Evolutionary conservation across 2,797 vertebrate genomes (phyloP).

Genomic region (Poecile montanus): DNA sequence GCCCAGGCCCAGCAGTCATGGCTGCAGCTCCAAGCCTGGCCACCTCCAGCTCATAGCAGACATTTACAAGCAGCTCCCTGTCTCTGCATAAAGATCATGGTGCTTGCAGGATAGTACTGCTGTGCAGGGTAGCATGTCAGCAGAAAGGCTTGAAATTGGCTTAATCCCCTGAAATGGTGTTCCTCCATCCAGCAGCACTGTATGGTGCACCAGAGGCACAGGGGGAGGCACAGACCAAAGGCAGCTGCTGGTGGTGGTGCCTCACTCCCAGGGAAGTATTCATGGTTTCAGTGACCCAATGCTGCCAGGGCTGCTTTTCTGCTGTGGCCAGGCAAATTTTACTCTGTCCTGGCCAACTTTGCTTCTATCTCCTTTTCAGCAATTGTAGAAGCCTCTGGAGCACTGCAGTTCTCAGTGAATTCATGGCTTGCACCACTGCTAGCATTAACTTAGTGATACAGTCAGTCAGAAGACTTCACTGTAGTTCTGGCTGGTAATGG

Average conservation of each 20-base stretch:
- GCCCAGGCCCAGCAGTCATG: rapidly evolving
- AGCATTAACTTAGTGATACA: neutral
- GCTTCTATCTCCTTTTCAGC: neutral
- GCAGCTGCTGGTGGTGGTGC: neutral
- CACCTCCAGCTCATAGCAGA: neutral
- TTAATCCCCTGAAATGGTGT: neutral
- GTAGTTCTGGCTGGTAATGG: neutral
- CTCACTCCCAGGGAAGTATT: rapidly evolving
- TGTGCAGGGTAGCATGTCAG: rapidly evolving
- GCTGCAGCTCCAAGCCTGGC: neutral
- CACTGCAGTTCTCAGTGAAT: neutral
- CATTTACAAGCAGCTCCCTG: neutral
- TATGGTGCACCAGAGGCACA: rapidly evolving
- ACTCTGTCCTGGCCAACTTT: neutral
- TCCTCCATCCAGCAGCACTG: neutral
- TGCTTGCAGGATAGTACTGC: neutral
- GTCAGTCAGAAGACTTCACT: neutral
- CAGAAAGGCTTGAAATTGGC: neutral
- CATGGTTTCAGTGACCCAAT: neutral
- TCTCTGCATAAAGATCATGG: neutral
- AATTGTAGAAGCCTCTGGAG: neutral
- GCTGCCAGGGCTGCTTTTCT: neutral
- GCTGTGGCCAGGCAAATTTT: neutral
- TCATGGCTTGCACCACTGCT: neutral
- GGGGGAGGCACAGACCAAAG: neutral